A percentile compares a stretch with the other conserved stretches of the same genome.
Evolutionary conservation across 2,888 invertebrate genomes (phyloP).

Genomic region (Cephus pygmeus): DNA sequence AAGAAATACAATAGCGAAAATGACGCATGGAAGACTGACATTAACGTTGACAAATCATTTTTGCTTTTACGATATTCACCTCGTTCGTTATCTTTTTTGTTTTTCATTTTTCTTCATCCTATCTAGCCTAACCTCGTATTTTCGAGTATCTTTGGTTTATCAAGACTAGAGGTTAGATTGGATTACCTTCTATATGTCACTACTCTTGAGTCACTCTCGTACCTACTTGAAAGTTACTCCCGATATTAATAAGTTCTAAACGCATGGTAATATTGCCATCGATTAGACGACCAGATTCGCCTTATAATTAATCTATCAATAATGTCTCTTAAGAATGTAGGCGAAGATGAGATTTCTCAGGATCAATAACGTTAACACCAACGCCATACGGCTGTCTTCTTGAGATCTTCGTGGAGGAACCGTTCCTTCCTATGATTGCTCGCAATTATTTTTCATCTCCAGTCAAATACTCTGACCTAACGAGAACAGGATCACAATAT

Average conservation of each 20-base stretch:
- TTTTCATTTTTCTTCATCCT: background rate
- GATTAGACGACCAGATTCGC: background rate
- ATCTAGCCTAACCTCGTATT: background rate
- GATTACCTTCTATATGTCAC: too few relatives aligned
- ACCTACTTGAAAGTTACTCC: background rate
- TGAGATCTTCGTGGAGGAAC: too few relatives aligned
- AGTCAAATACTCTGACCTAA: background rate
- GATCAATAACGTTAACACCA: background rate
- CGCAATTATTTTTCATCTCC: background rate
- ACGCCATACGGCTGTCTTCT: background rate
- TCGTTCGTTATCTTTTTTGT: background rate
- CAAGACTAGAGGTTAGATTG: background rate
- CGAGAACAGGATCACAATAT: background rate
- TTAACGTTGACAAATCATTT: background rate
- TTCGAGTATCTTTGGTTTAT: background rate
- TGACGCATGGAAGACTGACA: conserved; percentile 5
- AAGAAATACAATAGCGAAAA: background rate
- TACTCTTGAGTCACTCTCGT: background rate
- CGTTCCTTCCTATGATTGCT: too few relatives aligned
- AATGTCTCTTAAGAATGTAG: background rate
- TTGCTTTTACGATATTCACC: background rate
- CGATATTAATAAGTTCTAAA: background rate
- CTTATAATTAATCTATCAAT: background rate
- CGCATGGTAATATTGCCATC: background rate
- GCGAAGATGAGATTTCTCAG: background rate